Evolutionary conservation across 2,113 vertebrate genomes (phyloP).

Genomic region (Plecturocebus donacophilus): DNA sequence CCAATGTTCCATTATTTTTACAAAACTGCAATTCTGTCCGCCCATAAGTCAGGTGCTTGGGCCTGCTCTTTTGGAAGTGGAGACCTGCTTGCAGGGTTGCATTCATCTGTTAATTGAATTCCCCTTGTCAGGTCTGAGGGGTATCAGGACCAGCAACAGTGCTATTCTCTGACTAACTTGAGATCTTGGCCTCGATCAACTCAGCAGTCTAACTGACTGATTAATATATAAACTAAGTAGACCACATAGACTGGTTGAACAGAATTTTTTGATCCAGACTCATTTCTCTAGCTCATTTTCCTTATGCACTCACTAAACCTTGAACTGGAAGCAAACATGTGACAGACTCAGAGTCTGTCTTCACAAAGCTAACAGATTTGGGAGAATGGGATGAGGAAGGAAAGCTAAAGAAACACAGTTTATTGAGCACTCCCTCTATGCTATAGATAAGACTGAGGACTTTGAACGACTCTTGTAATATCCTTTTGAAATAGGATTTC

Average conservation of each 20-base stretch:
- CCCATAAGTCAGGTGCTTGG: not conserved
- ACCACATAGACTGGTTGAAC: not conserved
- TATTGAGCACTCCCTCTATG: not conserved
- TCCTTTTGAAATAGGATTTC: not conserved
- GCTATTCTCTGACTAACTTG: not conserved
- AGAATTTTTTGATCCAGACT: not conserved
- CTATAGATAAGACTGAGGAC: not conserved
- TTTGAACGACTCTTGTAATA: not conserved
- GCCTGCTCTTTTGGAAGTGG: not conserved
- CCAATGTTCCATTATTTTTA: not conserved
- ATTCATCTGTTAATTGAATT: not conserved
- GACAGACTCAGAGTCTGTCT: not conserved
- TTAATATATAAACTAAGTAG: not conserved
- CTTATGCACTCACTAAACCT: not conserved
- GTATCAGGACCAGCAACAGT: not conserved
- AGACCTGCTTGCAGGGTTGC: not conserved
- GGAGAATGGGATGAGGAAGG: not conserved
- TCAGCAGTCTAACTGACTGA: not conserved
- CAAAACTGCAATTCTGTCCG: not conserved
- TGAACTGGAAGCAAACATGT: not conserved
- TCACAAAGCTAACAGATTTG: not conserved
- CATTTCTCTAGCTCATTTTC: not conserved
- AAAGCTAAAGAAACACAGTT: not conserved
- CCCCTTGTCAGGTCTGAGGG: not conserved
- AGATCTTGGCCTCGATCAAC: not conserved